Evolutionary conservation across 2,113 vertebrate genomes (phyloP).

Genomic region (Danio rerio): GRCz12tu NC_133188.1:33766001-33766500

Average conservation of each 20-base stretch:
- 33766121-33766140: conserved; percentile 27
- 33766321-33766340: conserved; percentile 62
- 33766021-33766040: neutral
- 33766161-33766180: conserved; percentile 13
- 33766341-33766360: conserved; percentile 65
- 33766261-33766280: conserved; percentile 44
- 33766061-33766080: conserved; percentile 23
- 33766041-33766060: conserved; percentile 31
- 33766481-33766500: conserved; percentile 60
- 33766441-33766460: conserved; percentile 62
- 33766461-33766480: conserved; percentile 55
- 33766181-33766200: conserved; percentile 37
- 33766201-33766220: conserved; percentile 41
- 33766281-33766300: conserved; percentile 58
- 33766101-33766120: neutral
- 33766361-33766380: conserved; percentile 68
- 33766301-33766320: conserved; percentile 62
- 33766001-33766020: neutral
- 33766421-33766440: conserved; percentile 53
- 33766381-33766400: conserved; percentile 62
- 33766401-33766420: conserved; percentile 60
- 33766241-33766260: conserved; percentile 39
- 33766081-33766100: conserved; percentile 8
- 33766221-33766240: conserved; percentile 32
- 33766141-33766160: conserved; percentile 18